Conservation (phyloP, 2,113 vertebrate species). For the Talpa occidentalis region DNA sequence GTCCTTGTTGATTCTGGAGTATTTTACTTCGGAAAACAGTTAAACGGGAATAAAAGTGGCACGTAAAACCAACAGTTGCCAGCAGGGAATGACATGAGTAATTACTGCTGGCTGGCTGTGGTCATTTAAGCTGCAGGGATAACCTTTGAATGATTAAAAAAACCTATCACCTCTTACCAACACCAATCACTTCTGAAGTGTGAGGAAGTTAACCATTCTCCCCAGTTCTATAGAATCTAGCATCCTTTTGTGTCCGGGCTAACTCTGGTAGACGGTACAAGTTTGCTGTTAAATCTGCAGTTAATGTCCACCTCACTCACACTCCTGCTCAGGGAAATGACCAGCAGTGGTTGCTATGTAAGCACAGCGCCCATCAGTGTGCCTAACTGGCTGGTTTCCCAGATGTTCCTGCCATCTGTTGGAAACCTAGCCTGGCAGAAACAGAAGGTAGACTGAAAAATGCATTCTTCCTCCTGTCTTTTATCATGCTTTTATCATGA, state of each 20-base stretch:
- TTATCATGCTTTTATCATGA: too few species aligned
- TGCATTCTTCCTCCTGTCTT: constrained; percentile 43
- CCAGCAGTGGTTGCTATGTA: constrained; percentile 63
- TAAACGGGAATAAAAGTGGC: constrained; percentile 8
- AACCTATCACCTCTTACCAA: neutral
- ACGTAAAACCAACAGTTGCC: neutral
- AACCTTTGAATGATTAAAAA: constrained; percentile 35
- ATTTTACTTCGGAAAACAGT: constrained; percentile 45
- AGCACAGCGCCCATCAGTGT: constrained; percentile 45
- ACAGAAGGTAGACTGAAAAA: constrained; percentile 70
- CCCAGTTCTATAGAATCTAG: neutral
- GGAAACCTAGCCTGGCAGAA: constrained; percentile 68
- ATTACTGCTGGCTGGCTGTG: neutral
- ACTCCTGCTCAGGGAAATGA: constrained; percentile 68
- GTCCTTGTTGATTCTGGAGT: neutral
- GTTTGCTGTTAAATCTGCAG: constrained; percentile 27
- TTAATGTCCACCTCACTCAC: neutral
- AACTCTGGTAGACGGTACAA: neutral
- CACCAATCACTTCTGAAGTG: neutral
- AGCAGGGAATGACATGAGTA: constrained; percentile 10
- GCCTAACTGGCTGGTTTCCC: constrained; percentile 67
- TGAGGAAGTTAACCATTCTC: neutral
- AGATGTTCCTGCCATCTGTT: constrained; percentile 76
- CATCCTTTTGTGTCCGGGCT: neutral
- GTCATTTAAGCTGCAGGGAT: constrained; percentile 2